Base-by-base conservation (phyloP, 2,797 vertebrate genomes). In the Rhinogobio ventralis region DNA sequence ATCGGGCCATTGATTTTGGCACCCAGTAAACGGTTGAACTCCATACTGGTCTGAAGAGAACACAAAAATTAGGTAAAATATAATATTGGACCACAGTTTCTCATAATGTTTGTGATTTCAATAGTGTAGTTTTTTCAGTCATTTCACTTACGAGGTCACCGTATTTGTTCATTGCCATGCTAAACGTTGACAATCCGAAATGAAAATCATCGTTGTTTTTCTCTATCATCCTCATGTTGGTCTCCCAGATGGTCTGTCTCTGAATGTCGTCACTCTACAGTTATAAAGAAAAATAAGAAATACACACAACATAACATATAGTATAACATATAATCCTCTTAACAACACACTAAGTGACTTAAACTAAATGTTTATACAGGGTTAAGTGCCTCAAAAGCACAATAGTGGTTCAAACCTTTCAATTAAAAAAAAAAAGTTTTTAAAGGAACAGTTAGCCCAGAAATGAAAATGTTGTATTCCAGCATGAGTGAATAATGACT, bases 141-240 rank as follows among this genome's bases (percentile, higher is more conserved):
- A 13, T 36, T 76, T 51, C 84, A 87, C 89, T 93, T 86, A 95
- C 95, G 88, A 95, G 88, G 85, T 95, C 95, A 85, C 95, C 95
- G 49, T 95, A 96, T 92, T 93, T 95, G 87, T 96, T 96, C 94
- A 96, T 95, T 74, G 91, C 84, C 95, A 95, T 94, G 10, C 87
- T 85, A 78, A 95, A 96, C 1, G 86, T 85, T 83, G 84, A 94
- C 77, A 66, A 87, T 46, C 95, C 95, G 73, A 87, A 89, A 7
- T 87, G 83, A 85, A 91, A 94, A 10, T 91, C 81, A 0, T 87
- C 82, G 64, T 95, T 96, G 84, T 94, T 94, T 68, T 93, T 87
- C 23, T 94, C 91, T 28, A 96, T 96, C 67, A 87, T 74, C 69
- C 19, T 79, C 76, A 88, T 89, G 90, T 96, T 95, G 6, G 86